phyloP scores from a whole-genome alignment of 2,888 invertebrate species.

The Drosophila kambysellisi region DNA sequence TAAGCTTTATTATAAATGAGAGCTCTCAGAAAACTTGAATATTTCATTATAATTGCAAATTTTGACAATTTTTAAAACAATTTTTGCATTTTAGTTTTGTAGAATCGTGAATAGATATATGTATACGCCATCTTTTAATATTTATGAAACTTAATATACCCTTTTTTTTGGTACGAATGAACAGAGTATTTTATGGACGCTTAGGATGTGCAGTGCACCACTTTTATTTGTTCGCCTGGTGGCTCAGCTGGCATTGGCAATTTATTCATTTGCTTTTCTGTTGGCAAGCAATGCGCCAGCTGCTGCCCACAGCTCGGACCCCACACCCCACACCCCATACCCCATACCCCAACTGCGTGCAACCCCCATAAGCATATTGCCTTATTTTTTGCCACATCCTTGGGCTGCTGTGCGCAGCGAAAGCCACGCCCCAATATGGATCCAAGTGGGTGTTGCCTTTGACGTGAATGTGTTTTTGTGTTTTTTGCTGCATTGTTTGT shows the following conservation, averaged over 20 bases:
- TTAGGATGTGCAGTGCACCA: background rate
- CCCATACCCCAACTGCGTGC: background rate
- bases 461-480: background rate
- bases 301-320: constrained; percentile 41
- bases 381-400: background rate
- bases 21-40: background rate
- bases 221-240: constrained; percentile 17
- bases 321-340: background rate
- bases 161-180: background rate
- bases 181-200: background rate
- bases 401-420: constrained; percentile 36
- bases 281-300: constrained; percentile 56
- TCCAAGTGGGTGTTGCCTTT: constrained; percentile 19
- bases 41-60: background rate
- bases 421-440: constrained; percentile 43
- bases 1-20: background rate
- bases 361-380: constrained; percentile 3
- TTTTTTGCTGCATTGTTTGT: too few relatives aligned
- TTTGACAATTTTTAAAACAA: background rate
- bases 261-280: constrained; percentile 63
- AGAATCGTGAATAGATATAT: background rate
- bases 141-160: background rate
- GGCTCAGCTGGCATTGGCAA: constrained; percentile 56
- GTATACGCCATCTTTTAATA: background rate
- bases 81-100: background rate